Conservation (phyloP, 2,888 invertebrate genomes). For the Apocheima hispidaria region DNA sequence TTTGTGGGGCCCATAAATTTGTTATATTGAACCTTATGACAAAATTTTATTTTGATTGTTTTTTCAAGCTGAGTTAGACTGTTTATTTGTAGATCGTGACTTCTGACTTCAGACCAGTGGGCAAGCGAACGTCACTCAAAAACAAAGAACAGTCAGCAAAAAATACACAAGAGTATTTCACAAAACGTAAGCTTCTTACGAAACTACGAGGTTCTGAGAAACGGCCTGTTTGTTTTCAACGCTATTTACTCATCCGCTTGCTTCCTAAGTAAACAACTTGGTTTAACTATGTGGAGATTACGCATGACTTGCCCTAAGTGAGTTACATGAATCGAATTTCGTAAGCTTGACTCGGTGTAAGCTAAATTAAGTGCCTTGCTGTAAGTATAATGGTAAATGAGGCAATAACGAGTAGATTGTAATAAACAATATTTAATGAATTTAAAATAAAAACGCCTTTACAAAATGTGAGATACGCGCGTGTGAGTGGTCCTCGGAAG, state of each 20-base stretch:
- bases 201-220: slow-evolving; percentile 19
- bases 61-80: too few relatives aligned
- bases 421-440: not conserved
- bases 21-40: too few relatives aligned
- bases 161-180: not conserved
- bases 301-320: slow-evolving; percentile 28
- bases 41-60: too few relatives aligned
- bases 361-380: slow-evolving; percentile 17
- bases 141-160: not conserved
- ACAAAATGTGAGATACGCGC: too few relatives aligned
- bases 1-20: too few relatives aligned
- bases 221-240: slow-evolving; percentile 25
- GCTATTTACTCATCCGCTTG: slow-evolving; percentile 29
- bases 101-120: too few relatives aligned
- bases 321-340: slow-evolving; percentile 28
- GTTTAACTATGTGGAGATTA: slow-evolving; percentile 30
- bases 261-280: slow-evolving; percentile 31
- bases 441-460: too few relatives aligned
- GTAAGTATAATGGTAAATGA: not conserved
- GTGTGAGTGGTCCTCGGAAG: too few relatives aligned
- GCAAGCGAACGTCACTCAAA: too few relatives aligned
- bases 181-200: slow-evolving; percentile 24
- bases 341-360: slow-evolving; percentile 8
- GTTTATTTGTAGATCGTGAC: too few relatives aligned
- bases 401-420: not conserved